Percentiles rank a stretch among this genome's conserved stretches.
Conservation (phyloP, 2,797 vertebrate species). For the Spinibarbus caldwelli region DNA sequence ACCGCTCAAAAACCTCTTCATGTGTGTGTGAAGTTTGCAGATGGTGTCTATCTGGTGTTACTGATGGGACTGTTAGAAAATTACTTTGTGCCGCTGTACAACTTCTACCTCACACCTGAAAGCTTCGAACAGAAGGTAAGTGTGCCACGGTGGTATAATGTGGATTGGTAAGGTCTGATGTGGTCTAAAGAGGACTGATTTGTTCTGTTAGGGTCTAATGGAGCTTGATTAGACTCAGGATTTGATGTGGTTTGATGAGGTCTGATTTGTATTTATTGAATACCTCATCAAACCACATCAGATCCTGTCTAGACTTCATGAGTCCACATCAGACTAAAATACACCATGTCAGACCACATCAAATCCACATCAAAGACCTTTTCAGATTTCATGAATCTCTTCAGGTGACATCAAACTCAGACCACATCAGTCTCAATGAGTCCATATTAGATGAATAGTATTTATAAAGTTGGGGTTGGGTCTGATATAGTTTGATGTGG, state of each 20-base stretch:
- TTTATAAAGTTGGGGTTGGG: neutral
- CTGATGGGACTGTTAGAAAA: slow-evolving; percentile 96
- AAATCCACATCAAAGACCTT: neutral
- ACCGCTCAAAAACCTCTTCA: neutral
- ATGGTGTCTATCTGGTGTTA: slow-evolving; percentile 95
- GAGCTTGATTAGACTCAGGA: too few species aligned
- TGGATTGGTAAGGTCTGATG: neutral
- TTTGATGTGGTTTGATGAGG: neutral
- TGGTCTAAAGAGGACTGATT: neutral
- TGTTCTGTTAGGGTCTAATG: neutral
- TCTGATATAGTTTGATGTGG: neutral
- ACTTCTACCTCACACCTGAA: slow-evolving; percentile 96
- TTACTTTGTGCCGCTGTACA: slow-evolving; percentile 95
- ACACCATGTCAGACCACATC: neutral
- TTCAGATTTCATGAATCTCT: neutral
- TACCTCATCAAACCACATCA: neutral
- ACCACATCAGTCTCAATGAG: neutral
- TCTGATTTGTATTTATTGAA: neutral
- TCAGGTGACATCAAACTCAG: neutral
- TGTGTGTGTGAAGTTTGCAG: slow-evolving; percentile 87
- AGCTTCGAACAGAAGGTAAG: slow-evolving; percentile 95
- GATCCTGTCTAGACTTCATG: neutral
- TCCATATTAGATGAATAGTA: neutral
- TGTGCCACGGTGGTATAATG: neutral
- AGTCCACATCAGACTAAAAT: neutral